phyloP scores from a whole-genome alignment of 2,888 invertebrate genomes.

The Steromphala cineraria region DNA sequence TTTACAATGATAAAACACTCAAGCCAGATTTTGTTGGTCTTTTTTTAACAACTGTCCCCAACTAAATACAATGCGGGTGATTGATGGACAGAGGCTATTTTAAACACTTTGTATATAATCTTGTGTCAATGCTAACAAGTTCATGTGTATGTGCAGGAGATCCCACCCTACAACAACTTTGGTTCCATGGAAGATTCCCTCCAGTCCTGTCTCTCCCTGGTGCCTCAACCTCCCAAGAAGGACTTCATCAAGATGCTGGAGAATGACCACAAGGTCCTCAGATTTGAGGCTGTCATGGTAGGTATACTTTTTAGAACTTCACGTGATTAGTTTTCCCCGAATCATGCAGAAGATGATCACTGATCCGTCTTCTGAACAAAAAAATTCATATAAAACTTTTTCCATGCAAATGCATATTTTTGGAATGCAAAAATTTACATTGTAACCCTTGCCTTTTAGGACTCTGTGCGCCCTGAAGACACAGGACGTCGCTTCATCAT shows the following conservation, averaged over 20 bases:
- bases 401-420: neutral
- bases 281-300: conserved; percentile 84
- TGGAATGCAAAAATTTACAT: too few relatives aligned
- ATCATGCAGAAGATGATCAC: too few relatives aligned
- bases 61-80: too few relatives aligned
- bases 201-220: conserved; percentile 83
- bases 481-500: conserved; percentile 84
- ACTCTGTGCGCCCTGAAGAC: conserved; percentile 88
- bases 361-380: neutral
- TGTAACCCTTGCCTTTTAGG: conserved; percentile 71
- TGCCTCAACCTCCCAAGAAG: conserved; percentile 85
- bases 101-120: neutral
- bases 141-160: conserved; percentile 72
- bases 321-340: too few relatives aligned
- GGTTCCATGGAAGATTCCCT: conserved; percentile 87
- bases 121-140: too few relatives aligned
- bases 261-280: conserved; percentile 81
- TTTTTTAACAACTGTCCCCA: too few relatives aligned
- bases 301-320: too few relatives aligned
- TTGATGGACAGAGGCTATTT: neutral
- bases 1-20: too few relatives aligned
- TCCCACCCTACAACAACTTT: conserved; percentile 84
- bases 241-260: conserved; percentile 85
- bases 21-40: too few relatives aligned
- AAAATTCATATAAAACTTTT: neutral